Conservation (phyloP, 2,888 invertebrate species). For the Plebejus anna region DNA sequence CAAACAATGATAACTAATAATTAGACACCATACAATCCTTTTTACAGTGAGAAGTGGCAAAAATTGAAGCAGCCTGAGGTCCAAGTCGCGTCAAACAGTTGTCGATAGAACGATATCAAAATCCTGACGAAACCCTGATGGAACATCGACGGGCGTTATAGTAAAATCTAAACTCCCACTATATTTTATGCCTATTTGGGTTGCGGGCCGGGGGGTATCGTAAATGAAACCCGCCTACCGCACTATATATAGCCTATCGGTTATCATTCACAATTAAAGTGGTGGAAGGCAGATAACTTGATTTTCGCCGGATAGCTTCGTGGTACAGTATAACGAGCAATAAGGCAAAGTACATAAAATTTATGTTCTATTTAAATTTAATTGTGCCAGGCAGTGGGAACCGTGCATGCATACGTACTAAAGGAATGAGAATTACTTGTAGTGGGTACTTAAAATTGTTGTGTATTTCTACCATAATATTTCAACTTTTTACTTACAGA, state of each 20-base stretch:
- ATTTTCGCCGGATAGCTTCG: background rate
- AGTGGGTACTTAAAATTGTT: background rate
- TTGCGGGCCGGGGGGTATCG: slow-evolving; percentile 27
- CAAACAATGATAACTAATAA: too few relatives aligned
- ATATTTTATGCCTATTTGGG: slow-evolving; percentile 27
- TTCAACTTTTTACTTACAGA: too few relatives aligned
- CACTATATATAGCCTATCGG: slow-evolving; percentile 17
- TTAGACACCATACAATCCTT: too few relatives aligned
- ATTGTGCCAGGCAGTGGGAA: background rate
- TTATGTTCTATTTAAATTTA: background rate
- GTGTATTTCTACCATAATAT: background rate
- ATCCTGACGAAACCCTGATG: too few relatives aligned
- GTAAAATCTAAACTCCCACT: slow-evolving; percentile 28
- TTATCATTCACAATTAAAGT: slow-evolving; percentile 22
- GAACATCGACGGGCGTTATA: slow-evolving; percentile 18
- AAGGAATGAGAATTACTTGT: background rate
- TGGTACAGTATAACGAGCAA: background rate
- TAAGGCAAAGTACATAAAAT: background rate
- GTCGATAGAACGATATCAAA: background rate
- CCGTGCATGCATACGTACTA: background rate
- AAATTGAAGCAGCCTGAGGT: too few relatives aligned
- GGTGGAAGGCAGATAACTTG: background rate
- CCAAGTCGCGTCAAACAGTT: background rate
- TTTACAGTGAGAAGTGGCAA: too few relatives aligned
- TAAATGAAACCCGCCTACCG: slow-evolving; percentile 26